Base-by-base conservation (phyloP, 2,797 vertebrate species). In the Sebastiscus tertius region DNA sequence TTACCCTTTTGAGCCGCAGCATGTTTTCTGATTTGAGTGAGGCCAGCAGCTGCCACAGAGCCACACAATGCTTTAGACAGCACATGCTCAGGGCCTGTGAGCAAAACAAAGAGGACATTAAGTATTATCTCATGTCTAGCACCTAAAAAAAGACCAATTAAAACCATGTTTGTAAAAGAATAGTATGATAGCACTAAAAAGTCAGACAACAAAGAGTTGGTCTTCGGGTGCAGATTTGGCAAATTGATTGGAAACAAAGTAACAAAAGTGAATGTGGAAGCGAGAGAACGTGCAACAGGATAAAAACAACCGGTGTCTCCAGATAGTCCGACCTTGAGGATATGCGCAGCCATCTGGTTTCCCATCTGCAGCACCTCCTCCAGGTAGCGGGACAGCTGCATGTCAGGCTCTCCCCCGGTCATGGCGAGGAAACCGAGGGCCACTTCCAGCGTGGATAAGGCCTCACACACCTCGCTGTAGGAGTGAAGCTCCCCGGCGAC, bases 401-500 rank as follows among this genome's bases (percentile, higher is more conserved):
- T 95, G 42, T 95, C 77, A 1, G 96, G 65, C 0, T 96, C 90
- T 73, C 95, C 97, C 1, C 97, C 97, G 0, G 96, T 97, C 88
- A 96, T 97, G 89, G 97, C 96, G 58, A 99, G 95, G 91, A 99
- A 99, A 9, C 97, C 97, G 61, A 99, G 84, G 1, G 95, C 95
- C 68, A 98, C 94, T 81, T 99, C 97, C 69, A 96, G 76, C 5
- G 96, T 90, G 7, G 96, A 95, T 81, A 99, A 90, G 6, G 98
- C 97, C 49, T 99, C 98, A 49, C 97, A 99, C 86, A 97, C 94
- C 2, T 99, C 98, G 4, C 96, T 99, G 90, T 97, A 98, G 34
- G 97, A 97, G 85, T 96, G 96, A 26, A 99, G 95, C 61, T 98
- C 97, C 61, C 95, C 96, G 2, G 93, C 88, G 88, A 99, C 90